Conservation (phyloP, 2,888 invertebrate genomes). For the Spisula subtruncata region DNA sequence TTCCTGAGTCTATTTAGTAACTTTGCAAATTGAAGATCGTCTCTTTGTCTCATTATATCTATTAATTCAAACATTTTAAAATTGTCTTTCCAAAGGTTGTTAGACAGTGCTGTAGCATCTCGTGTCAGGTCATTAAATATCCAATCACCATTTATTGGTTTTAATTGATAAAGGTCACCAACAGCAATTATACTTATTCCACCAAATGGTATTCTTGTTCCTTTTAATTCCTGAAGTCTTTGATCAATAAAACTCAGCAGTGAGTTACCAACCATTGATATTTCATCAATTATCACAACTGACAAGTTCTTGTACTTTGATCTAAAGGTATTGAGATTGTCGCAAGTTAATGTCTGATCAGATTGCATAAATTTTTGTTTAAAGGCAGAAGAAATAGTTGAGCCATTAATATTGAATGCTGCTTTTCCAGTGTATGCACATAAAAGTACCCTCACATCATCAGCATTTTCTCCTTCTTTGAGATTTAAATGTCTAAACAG, state of each 20-base stretch:
- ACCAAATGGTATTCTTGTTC: constrained; percentile 17
- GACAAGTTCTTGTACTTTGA: constrained; percentile 41
- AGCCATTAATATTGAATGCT: constrained; percentile 63
- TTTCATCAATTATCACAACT: constrained; percentile 68
- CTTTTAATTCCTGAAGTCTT: not conserved
- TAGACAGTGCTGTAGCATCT: constrained; percentile 14
- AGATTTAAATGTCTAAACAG: constrained; percentile 43
- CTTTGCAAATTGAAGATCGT: too few species aligned
- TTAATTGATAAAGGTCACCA: too few species aligned
- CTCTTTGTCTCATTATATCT: constrained; percentile 41
- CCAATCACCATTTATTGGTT: constrained; percentile 34
- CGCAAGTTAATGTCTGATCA: constrained; percentile 47
- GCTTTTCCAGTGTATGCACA: constrained; percentile 70
- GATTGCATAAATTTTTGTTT: constrained; percentile 48
- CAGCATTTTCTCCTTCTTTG: constrained; percentile 45
- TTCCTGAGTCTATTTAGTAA: too few species aligned
- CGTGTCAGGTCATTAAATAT: constrained; percentile 1
- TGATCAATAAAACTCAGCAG: not conserved
- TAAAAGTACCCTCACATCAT: constrained; percentile 55
- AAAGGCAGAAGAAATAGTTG: constrained; percentile 62
- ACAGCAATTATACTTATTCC: constrained; percentile 25
- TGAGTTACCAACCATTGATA: not conserved
- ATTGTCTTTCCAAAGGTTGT: constrained; percentile 21
- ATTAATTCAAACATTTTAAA: constrained; percentile 38
- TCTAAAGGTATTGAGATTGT: constrained; percentile 47